Base-by-base conservation (phyloP, 2,113 vertebrate genomes). In the Campylomormyrus tamandua region DNA sequence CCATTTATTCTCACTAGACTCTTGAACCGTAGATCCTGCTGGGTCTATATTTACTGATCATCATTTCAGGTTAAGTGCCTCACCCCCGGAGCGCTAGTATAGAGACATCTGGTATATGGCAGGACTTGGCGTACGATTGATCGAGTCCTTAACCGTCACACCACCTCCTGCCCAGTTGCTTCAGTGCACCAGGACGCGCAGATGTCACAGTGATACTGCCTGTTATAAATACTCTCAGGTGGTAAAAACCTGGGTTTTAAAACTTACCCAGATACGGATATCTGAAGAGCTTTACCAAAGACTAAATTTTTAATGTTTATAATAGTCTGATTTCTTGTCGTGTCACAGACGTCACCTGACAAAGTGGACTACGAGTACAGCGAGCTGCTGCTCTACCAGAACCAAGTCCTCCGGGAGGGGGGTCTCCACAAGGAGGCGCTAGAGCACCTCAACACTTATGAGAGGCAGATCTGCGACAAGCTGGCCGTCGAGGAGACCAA, bases 351-450 rank as follows among this genome's bases (percentile, higher is more conserved):
- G 17, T 99, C 98, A 77, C 98, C 98, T 91, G 98, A 99, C 95
- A 99, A 99, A 95, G 97, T 99, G 94, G 98, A 99, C 95, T 99
- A 99, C 87, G 98, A 99, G 94, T 99, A 99, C 95, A 99, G 98
- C n/a, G 98, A 99, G 89, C 95, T 99, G 90, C 96, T 99, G 92
- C 96, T 99, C n/a, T 99, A 99, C 95, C 98, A 99, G 91, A 99
- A 99, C 93, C 98, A 99, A 96, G 98, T 99, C 84, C 96, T 99
- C 35, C 96, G 98, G 85, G 98, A 99, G 94, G 98, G 98, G 10
- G 98, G 97, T 24, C 97, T 99, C 1, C 94, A 97, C 93, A 99
- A 97, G 95, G 98, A 99, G 95, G 98, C 98, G 3, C 95, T 99
- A 90, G 98, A 99, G 90, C 98, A 99, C 94, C 97, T 99, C 91